These are phyloP conservation scores for Drosophila sucinea DNA, from an alignment of 1,140 invertebrate genomes.

Conservation along the genomic window DNA sequence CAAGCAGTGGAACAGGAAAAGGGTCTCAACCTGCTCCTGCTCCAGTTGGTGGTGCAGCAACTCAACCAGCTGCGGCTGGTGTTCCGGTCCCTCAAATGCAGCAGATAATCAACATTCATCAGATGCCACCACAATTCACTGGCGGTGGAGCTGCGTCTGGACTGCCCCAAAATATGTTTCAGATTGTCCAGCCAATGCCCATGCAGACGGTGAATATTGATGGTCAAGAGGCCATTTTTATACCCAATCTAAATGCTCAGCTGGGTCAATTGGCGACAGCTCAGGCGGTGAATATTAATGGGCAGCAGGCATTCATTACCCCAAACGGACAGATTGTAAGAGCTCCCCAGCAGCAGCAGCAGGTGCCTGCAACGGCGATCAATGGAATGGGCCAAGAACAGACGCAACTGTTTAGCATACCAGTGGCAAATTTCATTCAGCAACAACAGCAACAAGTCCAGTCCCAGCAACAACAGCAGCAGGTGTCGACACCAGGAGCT, in stretches of 20 bases:
- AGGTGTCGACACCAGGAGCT: conserved; percentile 33
- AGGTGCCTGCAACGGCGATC: conserved; percentile 40
- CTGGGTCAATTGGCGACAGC: conserved; percentile 69
- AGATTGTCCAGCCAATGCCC: conserved; percentile 81
- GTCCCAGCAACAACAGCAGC: conserved; percentile 44
- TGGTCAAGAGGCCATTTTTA: conserved; percentile 95
- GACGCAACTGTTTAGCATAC: conserved; percentile 85
- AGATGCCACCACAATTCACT: conserved; percentile 68
- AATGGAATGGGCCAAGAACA: conserved; percentile 85
- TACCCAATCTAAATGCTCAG: conserved; percentile 85
- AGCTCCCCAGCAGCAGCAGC: conserved; percentile 83
- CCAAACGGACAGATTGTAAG: conserved; percentile 87
- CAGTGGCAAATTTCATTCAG: conserved; percentile 71
- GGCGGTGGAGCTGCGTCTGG: conserved; percentile 23
- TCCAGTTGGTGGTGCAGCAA: conserved; percentile 17
- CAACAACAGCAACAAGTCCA: conserved; percentile 59
- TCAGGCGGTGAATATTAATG: conserved; percentile 77
- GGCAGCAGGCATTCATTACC: conserved; percentile 84
- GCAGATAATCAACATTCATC: conserved; percentile 81
- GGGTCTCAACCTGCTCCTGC: conserved; percentile 38
- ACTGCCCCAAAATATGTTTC: conserved; percentile 77
- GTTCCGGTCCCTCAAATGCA: conserved; percentile 51
- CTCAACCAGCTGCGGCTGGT: conserved; percentile 36
- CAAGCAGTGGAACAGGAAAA: conserved; percentile 36
- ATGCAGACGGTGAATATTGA: conserved; percentile 96